phyloP scores from a whole-genome alignment of 2,888 invertebrate genomes.

The Diaperis boleti region DNA sequence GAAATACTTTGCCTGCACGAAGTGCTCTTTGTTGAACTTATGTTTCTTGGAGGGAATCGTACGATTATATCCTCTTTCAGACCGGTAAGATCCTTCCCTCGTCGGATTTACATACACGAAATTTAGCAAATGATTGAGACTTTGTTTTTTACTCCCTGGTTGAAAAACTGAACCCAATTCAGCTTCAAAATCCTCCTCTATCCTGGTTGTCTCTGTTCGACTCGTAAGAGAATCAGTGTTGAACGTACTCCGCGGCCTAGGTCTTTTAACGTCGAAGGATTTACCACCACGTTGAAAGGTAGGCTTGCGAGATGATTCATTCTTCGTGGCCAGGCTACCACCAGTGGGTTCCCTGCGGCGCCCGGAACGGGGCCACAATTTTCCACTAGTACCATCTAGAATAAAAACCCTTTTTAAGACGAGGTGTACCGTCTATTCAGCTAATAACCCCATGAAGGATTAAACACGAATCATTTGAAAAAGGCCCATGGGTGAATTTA shows the following conservation, averaged over 20 bases:
- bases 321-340: slow-evolving; percentile 68
- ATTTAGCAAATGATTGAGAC: slow-evolving; percentile 93
- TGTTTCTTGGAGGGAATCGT: slow-evolving; percentile 70
- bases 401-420: no score
- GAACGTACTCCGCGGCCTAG: slow-evolving; percentile 75
- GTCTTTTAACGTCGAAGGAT: slow-evolving; percentile 76
- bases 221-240: slow-evolving; percentile 68
- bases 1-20: slow-evolving; percentile 90
- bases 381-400: slow-evolving; percentile 67
- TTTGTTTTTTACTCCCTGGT: slow-evolving; percentile 91
- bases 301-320: slow-evolving; percentile 79
- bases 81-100: slow-evolving; percentile 48
- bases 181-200: slow-evolving; percentile 70
- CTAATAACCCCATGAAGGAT: no score
- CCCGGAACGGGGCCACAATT: slow-evolving; percentile 74
- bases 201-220: slow-evolving; percentile 81
- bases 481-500: no score
- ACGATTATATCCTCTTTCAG: slow-evolving; percentile 55
- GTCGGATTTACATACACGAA: slow-evolving; percentile 80
- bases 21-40: slow-evolving; percentile 93
- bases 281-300: slow-evolving; percentile 75
- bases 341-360: slow-evolving; percentile 74
- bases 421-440: no score
- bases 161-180: slow-evolving; percentile 88
- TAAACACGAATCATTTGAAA: no score